A percentile compares a stretch with the other conserved stretches of the same genome.
Conservation (phyloP, 1,140 invertebrate genomes). For the Zaprionus capensis region DNA sequence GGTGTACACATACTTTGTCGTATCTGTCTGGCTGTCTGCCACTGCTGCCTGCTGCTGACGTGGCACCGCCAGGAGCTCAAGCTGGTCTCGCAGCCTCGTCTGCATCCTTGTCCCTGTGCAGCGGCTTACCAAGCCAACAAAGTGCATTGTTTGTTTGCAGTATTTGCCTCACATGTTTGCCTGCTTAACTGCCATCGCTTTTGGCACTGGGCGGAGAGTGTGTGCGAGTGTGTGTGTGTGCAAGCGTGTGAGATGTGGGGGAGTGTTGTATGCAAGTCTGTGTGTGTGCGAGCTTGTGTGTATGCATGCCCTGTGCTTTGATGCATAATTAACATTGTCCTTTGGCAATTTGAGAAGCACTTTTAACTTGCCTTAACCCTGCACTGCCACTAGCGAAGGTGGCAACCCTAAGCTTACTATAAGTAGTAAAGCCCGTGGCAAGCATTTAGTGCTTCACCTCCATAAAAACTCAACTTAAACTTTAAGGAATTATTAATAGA, state of each 20-base stretch:
- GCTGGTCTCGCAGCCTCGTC: slow-evolving; percentile 36
- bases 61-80: slow-evolving; percentile 47
- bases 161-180: slow-evolving; percentile 80
- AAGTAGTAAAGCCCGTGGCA: slow-evolving; percentile 38
- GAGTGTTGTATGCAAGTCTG: slow-evolving; percentile 4
- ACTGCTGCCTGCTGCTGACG: slow-evolving; percentile 52
- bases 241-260: not conserved
- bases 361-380: slow-evolving; percentile 60
- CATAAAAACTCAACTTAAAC: not conserved
- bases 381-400: slow-evolving; percentile 39
- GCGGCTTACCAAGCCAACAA: slow-evolving; percentile 76
- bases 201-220: not conserved
- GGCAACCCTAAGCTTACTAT: slow-evolving; percentile 32
- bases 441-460: slow-evolving; percentile 17
- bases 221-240: not conserved
- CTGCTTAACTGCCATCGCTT: slow-evolving; percentile 67
- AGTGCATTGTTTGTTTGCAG: slow-evolving; percentile 80
- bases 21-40: slow-evolving; percentile 43
- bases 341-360: slow-evolving; percentile 78
- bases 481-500: slow-evolving; percentile 10
- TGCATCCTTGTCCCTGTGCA: slow-evolving; percentile 65
- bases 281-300: not conserved
- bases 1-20: slow-evolving; percentile 21
- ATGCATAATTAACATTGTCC: slow-evolving; percentile 82
- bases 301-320: slow-evolving; percentile 61